phyloP scores from a whole-genome alignment of 2,888 invertebrate genomes.

The Eupsilia transversa region DNA sequence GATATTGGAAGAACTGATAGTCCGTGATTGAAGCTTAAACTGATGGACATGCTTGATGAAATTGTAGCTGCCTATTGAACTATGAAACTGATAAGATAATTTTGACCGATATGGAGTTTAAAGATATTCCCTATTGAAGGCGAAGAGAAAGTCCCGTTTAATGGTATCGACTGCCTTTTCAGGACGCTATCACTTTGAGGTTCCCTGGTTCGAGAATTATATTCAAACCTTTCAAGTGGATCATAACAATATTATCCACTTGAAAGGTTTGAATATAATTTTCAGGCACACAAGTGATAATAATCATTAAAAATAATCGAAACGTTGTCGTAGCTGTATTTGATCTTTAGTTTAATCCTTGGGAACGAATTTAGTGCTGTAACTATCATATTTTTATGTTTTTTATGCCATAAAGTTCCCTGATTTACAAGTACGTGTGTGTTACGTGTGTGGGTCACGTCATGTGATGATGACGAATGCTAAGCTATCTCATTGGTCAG shows the following conservation, averaged over 20 bases:
- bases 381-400: background rate
- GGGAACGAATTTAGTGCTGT: background rate
- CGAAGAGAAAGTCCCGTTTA: constrained; percentile 27
- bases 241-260: too few species aligned
- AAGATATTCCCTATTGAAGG: constrained; percentile 48
- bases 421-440: constrained; percentile 52
- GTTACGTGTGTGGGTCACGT: constrained; percentile 64
- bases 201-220: constrained; percentile 10
- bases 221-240: constrained; percentile 1
- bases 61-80: constrained; percentile 54
- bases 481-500: constrained; percentile 69
- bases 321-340: background rate
- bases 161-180: constrained; percentile 33
- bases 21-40: constrained; percentile 7
- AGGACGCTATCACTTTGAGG: constrained; percentile 32
- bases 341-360: background rate
- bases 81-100: constrained; percentile 62
- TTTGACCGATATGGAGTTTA: constrained; percentile 46
- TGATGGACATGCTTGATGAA: constrained; percentile 45
- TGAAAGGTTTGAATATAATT: too few species aligned
- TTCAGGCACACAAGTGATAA: too few species aligned
- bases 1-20: constrained; percentile 41
- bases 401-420: background rate
- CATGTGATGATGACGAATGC: constrained; percentile 74
- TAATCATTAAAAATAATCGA: background rate